Evolutionary conservation across 2,113 vertebrate species (phyloP).

Genomic region (Philantomba maxwellii): DNA sequence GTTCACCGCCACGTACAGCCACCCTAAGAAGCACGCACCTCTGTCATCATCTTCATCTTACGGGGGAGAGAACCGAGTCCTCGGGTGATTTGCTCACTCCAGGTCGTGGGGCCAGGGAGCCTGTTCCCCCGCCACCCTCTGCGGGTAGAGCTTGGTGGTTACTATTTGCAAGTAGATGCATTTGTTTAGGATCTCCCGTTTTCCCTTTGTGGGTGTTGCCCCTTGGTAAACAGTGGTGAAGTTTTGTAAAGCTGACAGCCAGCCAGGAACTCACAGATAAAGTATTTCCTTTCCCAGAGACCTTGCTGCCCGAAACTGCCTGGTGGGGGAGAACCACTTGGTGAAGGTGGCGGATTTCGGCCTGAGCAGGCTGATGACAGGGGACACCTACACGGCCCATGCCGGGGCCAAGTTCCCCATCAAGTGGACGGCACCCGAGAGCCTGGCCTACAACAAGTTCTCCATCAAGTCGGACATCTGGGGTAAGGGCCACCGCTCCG

Average conservation of each 20-base stretch:
- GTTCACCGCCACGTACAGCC: not conserved
- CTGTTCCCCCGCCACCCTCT: not conserved
- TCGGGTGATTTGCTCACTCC: not conserved
- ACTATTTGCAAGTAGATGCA: not conserved
- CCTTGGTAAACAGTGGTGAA: not conserved
- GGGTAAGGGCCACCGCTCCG: slow-evolving; percentile 82
- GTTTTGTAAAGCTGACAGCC: not conserved
- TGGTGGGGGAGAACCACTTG: slow-evolving; percentile 98
- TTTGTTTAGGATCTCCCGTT: not conserved
- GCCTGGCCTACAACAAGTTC: slow-evolving; percentile 99
- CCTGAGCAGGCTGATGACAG: slow-evolving; percentile 95
- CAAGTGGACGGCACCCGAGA: slow-evolving; percentile 98
- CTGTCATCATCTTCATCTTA: not conserved
- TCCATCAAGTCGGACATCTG: slow-evolving; percentile 99
- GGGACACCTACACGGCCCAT: slow-evolving; percentile 95
- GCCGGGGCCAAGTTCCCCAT: slow-evolving; percentile 98
- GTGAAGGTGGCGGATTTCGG: slow-evolving; percentile 99
- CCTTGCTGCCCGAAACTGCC: slow-evolving; percentile 97
- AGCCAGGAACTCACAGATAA: not conserved
- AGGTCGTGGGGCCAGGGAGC: not conserved
- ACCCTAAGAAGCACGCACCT: not conserved
- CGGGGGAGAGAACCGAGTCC: not conserved
- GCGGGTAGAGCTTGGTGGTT: not conserved
- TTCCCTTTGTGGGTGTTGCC: not conserved
- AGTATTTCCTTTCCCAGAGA: slow-evolving; percentile 81